phyloP scores from a whole-genome alignment of 1,140 invertebrate genomes.

The Drosophila kepulauana region DNA sequence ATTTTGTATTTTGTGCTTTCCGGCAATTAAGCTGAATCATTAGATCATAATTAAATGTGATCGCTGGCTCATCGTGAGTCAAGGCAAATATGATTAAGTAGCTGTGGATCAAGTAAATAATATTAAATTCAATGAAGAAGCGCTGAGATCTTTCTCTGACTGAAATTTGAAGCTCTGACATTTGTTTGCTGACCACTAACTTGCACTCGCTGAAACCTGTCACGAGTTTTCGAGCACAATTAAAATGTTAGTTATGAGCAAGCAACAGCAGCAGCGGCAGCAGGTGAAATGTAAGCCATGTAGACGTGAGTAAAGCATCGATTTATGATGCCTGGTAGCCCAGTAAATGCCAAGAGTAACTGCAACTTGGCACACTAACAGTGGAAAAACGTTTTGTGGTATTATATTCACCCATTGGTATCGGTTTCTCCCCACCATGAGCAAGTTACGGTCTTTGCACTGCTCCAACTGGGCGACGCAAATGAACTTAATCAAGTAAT shows the following conservation, averaged over 20 bases:
- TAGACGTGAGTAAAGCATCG: constrained; percentile 35
- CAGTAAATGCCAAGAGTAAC: constrained; percentile 38
- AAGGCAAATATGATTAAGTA: constrained; percentile 25
- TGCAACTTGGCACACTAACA: constrained; percentile 58
- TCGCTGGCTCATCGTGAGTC: constrained; percentile 21
- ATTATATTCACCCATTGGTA: constrained; percentile 55
- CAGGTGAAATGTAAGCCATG: constrained; percentile 70
- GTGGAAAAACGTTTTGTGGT: constrained; percentile 19
- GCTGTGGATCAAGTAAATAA: neutral
- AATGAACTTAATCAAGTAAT: constrained; percentile 82
- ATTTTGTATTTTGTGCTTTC: constrained; percentile 1
- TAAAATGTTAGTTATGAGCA: constrained; percentile 66
- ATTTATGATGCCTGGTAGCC: constrained; percentile 61
- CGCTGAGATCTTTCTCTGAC: neutral
- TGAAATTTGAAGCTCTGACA: constrained; percentile 53
- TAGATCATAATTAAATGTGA: constrained; percentile 17
- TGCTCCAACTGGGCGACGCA: constrained; percentile 56
- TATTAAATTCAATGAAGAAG: neutral
- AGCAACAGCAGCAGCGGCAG: neutral
- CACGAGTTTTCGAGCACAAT: constrained; percentile 48
- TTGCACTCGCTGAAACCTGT: constrained; percentile 26
- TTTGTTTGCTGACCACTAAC: constrained; percentile 49
- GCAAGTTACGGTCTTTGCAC: constrained; percentile 34
- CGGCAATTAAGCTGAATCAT: constrained; percentile 15
- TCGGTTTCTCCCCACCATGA: constrained; percentile 54